phyloP scores from a whole-genome alignment of 2,113 vertebrate genomes.

The Stigmatopora argus region DNA sequence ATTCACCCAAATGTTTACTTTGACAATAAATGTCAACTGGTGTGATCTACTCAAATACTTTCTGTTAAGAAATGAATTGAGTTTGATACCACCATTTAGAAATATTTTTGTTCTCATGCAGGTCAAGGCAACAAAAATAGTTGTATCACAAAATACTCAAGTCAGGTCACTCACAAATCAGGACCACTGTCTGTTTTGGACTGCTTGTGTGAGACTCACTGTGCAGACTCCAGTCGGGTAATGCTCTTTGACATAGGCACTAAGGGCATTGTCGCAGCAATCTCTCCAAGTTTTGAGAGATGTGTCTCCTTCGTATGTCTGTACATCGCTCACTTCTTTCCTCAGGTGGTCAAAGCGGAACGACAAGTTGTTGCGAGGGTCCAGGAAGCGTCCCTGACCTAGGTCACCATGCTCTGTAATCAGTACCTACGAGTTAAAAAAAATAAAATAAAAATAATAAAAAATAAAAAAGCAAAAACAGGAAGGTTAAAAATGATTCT shows the following conservation, averaged over 20 bases:
- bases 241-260: constrained; percentile 94
- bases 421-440: constrained; percentile 74
- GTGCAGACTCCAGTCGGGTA: constrained; percentile 93
- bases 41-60: not conserved
- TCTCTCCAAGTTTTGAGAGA: constrained; percentile 86
- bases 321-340: constrained; percentile 91
- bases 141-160: not conserved
- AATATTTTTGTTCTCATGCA: too few relatives aligned
- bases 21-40: not conserved
- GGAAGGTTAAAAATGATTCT: not conserved
- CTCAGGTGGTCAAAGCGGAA: constrained; percentile 96
- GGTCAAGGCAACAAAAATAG: not conserved
- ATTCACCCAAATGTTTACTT: not conserved
- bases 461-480: not conserved
- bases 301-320: constrained; percentile 83
- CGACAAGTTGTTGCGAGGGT: constrained; percentile 87
- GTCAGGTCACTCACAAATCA: not conserved
- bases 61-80: not conserved
- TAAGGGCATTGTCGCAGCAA: constrained; percentile 82
- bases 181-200: not conserved
- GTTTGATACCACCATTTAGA: not conserved
- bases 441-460: not conserved
- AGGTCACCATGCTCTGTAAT: constrained; percentile 97
- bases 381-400: constrained; percentile 91
- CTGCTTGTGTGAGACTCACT: constrained; percentile 60